These are phyloP conservation scores for Apomyelois bistriatella DNA, from an alignment of 2,888 invertebrate species.

Conservation along the genomic window DNA sequence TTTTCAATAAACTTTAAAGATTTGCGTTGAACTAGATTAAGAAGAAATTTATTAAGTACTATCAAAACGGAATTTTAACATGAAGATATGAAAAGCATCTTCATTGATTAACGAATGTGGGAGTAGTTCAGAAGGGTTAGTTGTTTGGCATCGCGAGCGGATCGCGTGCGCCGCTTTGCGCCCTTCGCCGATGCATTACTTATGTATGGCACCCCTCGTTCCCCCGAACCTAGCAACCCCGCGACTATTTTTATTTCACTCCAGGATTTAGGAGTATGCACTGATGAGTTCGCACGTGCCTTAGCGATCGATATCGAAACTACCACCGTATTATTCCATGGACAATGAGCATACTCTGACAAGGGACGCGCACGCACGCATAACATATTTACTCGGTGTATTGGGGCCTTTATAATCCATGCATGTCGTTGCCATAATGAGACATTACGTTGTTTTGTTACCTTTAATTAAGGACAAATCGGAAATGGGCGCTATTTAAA, in stretches of 20 bases:
- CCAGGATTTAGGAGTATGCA: slow-evolving; percentile 61
- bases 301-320: slow-evolving; percentile 45
- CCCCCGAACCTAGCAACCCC: slow-evolving; percentile 32
- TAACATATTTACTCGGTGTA: slow-evolving; percentile 4
- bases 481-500: background rate
- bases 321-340: slow-evolving; percentile 21
- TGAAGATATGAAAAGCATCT: slow-evolving; percentile 26
- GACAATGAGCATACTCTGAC: slow-evolving; percentile 2
- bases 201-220: slow-evolving; percentile 61
- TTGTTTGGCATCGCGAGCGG: slow-evolving; percentile 50
- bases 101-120: slow-evolving; percentile 58
- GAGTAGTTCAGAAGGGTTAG: slow-evolving; percentile 38
- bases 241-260: slow-evolving; percentile 60
- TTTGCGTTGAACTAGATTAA: no score
- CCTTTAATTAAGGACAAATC: background rate
- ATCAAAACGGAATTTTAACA: no score
- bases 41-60: no score
- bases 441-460: slow-evolving; percentile 2
- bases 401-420: slow-evolving; percentile 10
- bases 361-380: slow-evolving; percentile 10
- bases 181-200: slow-evolving; percentile 73
- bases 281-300: slow-evolving; percentile 57
- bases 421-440: slow-evolving; percentile 6
- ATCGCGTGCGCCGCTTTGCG: slow-evolving; percentile 66
- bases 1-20: no score